Evolutionary conservation across 2,888 invertebrate species (phyloP).

Genomic region (Penaeus monodon): DNA sequence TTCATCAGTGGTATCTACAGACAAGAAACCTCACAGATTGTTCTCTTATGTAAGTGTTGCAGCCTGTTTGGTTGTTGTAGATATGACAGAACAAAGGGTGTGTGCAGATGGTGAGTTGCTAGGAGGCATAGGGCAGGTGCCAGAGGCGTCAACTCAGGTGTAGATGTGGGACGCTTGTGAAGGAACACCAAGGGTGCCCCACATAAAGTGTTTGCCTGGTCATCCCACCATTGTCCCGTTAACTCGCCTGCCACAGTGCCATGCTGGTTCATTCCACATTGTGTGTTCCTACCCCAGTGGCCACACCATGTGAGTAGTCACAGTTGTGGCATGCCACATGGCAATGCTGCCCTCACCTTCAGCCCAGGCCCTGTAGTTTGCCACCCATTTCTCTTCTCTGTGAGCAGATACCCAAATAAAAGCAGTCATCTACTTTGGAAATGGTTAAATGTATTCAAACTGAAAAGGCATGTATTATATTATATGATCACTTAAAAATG

Average conservation of each 20-base stretch:
- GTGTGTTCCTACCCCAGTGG: slow-evolving; percentile 40
- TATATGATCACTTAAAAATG: neutral
- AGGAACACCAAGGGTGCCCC: slow-evolving; percentile 2
- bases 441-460: neutral
- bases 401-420: slow-evolving; percentile 31
- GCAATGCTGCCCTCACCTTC: slow-evolving; percentile 38
- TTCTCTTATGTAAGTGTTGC: slow-evolving; percentile 31
- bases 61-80: slow-evolving; percentile 44
- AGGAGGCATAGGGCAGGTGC: slow-evolving; percentile 36
- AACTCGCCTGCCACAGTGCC: slow-evolving; percentile 48
- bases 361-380: slow-evolving; percentile 38
- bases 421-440: slow-evolving; percentile 2
- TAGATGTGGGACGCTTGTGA: slow-evolving; percentile 31
- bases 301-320: slow-evolving; percentile 41
- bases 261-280: slow-evolving; percentile 50
- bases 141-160: slow-evolving; percentile 37
- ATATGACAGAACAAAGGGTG: slow-evolving; percentile 37
- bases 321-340: slow-evolving; percentile 19
- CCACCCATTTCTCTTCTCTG: slow-evolving; percentile 27
- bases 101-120: slow-evolving; percentile 25
- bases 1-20: slow-evolving; percentile 47
- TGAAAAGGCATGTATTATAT: neutral
- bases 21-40: slow-evolving; percentile 31
- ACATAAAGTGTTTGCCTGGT: neutral
- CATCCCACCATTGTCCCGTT: slow-evolving; percentile 39